Evolutionary conservation across 1,140 invertebrate genomes (phyloP).

Genomic region (Brachionus plicatilis): DNA sequence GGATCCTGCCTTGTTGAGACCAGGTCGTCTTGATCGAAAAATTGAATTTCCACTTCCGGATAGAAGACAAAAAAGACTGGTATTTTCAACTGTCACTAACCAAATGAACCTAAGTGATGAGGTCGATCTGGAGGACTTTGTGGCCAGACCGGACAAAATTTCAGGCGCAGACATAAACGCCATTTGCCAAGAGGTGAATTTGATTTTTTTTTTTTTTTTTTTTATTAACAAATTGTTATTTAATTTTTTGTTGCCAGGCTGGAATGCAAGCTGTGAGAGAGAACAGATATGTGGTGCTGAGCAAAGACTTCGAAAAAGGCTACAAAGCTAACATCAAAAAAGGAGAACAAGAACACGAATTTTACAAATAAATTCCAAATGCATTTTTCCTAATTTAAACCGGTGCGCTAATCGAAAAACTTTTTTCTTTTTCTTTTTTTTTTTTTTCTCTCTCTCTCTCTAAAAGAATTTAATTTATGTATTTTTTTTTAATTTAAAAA

Average conservation of each 20-base stretch:
- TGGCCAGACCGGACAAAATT: conserved; percentile 93
- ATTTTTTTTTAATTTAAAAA: not conserved
- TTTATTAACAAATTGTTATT: not conserved
- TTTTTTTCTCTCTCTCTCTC: not conserved
- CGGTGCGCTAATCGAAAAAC: not conserved
- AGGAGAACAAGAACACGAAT: conserved; percentile 97
- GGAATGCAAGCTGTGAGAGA: conserved; percentile 93
- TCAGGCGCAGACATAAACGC: conserved; percentile 99
- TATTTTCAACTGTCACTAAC: conserved; percentile 93
- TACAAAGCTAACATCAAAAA: conserved; percentile 99
- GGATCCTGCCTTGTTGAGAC: conserved; percentile 90
- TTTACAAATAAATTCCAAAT: conserved; percentile 79
- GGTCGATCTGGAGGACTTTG: conserved; percentile 97
- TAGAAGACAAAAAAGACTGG: conserved; percentile 89
- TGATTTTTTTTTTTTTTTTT: not conserved
- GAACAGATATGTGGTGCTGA: conserved; percentile 94
- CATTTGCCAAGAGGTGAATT: conserved; percentile 93
- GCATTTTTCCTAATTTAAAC: conserved; percentile 9
- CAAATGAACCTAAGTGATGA: conserved; percentile 99
- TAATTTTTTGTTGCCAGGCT: conserved; percentile 58
- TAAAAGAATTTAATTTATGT: conserved; percentile 13
- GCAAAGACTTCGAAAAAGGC: conserved; percentile 98
- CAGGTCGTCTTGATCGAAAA: conserved; percentile 93
- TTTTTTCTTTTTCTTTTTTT: not conserved
- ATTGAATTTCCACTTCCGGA: conserved; percentile 98